A percentile compares a stretch with the other conserved stretches of the same genome.
These are phyloP conservation scores for Xenopus petersii DNA, from an alignment of 2,797 vertebrate genomes.

Conservation along the genomic window DNA sequence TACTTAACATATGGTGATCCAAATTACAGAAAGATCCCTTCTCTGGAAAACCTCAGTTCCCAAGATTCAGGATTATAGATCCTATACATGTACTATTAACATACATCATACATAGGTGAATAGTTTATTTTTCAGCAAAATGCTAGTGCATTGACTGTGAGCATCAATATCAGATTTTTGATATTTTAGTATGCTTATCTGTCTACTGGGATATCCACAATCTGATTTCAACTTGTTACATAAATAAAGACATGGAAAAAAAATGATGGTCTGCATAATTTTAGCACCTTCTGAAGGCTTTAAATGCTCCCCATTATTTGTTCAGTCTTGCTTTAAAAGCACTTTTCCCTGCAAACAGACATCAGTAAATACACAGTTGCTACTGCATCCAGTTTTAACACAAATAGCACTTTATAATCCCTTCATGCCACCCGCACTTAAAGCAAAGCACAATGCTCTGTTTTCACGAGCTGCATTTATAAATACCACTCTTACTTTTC, in stretches of 20 bases:
- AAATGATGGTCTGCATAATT: slow-evolving; percentile 11
- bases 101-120: too few relatives aligned
- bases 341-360: slow-evolving; percentile 42
- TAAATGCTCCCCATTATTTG: slow-evolving; percentile 33
- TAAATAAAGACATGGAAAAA: slow-evolving; percentile 24
- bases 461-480: slow-evolving; percentile 47
- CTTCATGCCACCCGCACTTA: slow-evolving; percentile 48
- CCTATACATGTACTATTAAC: too few relatives aligned
- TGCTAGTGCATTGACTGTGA: background rate
- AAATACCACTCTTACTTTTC: slow-evolving; percentile 50
- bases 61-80: too few relatives aligned
- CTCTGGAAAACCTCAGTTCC: too few relatives aligned
- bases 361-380: slow-evolving; percentile 47
- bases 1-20: too few relatives aligned
- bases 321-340: slow-evolving; percentile 38
- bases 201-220: background rate
- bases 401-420: slow-evolving; percentile 50
- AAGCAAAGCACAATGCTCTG: slow-evolving; percentile 44
- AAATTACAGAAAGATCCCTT: too few relatives aligned
- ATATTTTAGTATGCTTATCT: background rate
- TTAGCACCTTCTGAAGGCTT: slow-evolving; percentile 29
- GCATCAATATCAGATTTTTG: background rate
- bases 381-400: slow-evolving; percentile 49
- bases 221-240: slow-evolving; percentile 11
- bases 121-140: background rate